Evolutionary conservation across 2,888 invertebrate species (phyloP), one percentile per base, ranked within the genome.

Genomic region (Platycnemis pennipes): DNA sequence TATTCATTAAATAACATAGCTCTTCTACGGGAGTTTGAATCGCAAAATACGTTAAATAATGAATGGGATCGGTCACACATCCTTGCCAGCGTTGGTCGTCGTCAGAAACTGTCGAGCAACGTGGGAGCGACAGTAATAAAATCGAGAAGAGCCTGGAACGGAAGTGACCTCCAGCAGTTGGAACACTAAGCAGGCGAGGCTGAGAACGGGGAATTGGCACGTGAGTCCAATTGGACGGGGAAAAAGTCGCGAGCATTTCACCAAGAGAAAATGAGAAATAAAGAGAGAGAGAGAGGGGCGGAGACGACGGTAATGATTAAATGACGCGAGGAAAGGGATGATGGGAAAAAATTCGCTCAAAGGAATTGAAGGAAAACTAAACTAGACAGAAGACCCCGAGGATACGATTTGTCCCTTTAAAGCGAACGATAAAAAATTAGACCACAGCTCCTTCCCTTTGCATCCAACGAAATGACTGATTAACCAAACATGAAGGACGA

Each of bases 51-150:
- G 22, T 87, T 87, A 87, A 87, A 87, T 2, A 8, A 22, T 19
- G 42, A 8, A 19, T 87, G 42, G 13, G 4, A 19, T 11, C 11
- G 49, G 19, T 49, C 11, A 45, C n/a, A n/a, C 26, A 87, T 87
- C 45, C 11, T 22, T 31, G 5, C 63, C 26, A 26, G 63, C 63
- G 22, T n/a, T 26, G 63, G 3, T 0, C 8, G 22, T 63, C n/a
- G n/a, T 63, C 63, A n/a, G n/a, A 16, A n/a, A 26, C 26, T 3
- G 4, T 26, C 46, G 88, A 8, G 46, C 46, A 45, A 86, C 1
- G 19, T 19, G 42, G 44, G 46, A 19, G 46, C 45, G 88, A 46
- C 63, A 88, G 46, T 88, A 88, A 88, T 46, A 88, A 88, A 88
- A 88, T 45, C n/a, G 88, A 31, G 22, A 7, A 42, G n/a, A 26